Percentiles rank a stretch among this genome's conserved stretches.
phyloP scores from a whole-genome alignment of 2,797 vertebrate genomes.

The Chiloscyllium punctatum region DNA sequence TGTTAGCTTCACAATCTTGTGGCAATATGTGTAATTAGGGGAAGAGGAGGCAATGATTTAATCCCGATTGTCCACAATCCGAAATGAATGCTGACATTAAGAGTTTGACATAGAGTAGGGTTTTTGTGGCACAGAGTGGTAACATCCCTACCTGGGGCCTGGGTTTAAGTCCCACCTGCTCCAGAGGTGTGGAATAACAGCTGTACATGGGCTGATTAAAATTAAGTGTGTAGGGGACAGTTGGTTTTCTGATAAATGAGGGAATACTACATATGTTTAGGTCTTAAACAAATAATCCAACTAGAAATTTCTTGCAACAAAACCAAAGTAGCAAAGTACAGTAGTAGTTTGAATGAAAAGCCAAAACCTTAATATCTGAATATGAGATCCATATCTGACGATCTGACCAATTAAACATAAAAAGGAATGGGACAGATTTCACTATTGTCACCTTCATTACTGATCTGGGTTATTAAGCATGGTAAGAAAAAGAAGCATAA shows the following conservation, averaged over 20 bases:
- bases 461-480: too few relatives aligned
- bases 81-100: not conserved
- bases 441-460: not conserved
- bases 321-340: not conserved
- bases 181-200: too few relatives aligned
- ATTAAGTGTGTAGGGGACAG: not conserved
- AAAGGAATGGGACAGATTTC: not conserved
- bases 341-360: not conserved
- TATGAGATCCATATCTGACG: not conserved
- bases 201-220: too few relatives aligned
- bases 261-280: not conserved
- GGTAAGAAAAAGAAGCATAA: not conserved
- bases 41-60: not conserved
- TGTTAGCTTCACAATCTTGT: not conserved
- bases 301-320: not conserved
- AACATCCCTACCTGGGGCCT: too few relatives aligned
- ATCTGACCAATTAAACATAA: not conserved
- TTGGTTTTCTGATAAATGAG: not conserved
- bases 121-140: not conserved
- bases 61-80: not conserved
- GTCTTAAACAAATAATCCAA: not conserved
- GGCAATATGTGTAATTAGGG: not conserved
- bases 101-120: not conserved
- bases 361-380: not conserved
- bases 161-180: too few relatives aligned